Base-by-base conservation (phyloP, 1,140 invertebrate species). In the Marisa cornuarietis region DNA sequence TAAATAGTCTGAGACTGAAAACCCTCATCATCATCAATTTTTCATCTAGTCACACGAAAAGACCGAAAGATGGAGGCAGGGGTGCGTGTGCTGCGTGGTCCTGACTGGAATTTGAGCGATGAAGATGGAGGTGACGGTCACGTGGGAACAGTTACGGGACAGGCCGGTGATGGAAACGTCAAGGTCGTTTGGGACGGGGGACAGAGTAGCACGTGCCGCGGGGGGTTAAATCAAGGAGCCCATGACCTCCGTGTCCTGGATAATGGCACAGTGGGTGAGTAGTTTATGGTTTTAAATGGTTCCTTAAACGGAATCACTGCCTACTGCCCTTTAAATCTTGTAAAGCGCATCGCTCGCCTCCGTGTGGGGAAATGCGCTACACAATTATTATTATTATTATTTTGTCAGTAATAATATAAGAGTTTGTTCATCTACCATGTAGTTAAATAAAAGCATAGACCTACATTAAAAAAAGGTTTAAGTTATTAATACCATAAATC, bases 101-200 rank as follows among this genome's bases (percentile, higher is more conserved):
- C 83, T 49, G 82, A 84, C 61, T 84, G 83, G 83, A 72, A 62
- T 14, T 71, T 69, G 10, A 80, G 69, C 49, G 71, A 76, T 20
- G 76, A 80, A 49, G 83, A 84, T 73, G 83, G 82, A 18, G 83
- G 83, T 71, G 79, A 81, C 14, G 83, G 83, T 51, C 82, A 84
- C 58, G 74, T 81, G 22, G 83, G 83, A 61, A 81, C 72, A n/a
- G 31, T 80, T 16, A 49, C 79, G 71, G 74, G 79, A 75, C 80
- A 83, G 79, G 77, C 76, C 52, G 62, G 61, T 62, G 80, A 85
- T 76, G 77, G 79, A 4, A 83, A 81, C 10, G 84, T 68, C 24
- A 78, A 82, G 0, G 81, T 86, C 20, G 71, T 83, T 7, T 82
- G 81, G 81, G 81, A 82, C 54, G 69, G 65, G 9, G 81, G 81